A percentile compares a stretch with the other conserved stretches of the same genome.
Conservation (phyloP, 2,888 invertebrate species). For the Danaus chrysippus region DNA sequence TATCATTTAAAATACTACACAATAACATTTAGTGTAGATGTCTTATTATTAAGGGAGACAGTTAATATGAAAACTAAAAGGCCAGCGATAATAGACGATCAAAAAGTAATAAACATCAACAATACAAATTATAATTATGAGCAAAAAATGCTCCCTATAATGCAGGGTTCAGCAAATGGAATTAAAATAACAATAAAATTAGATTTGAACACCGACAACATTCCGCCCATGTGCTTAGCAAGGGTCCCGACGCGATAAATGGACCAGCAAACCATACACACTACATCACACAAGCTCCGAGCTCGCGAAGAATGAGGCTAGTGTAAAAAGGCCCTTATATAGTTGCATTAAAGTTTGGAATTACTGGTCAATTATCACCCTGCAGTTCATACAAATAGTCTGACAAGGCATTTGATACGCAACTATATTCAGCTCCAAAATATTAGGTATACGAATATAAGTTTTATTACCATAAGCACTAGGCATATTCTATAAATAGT, state of each 20-base stretch:
- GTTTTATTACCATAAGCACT: neutral
- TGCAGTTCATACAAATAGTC: constrained; percentile 2
- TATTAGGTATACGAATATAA: constrained; percentile 13
- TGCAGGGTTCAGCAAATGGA: constrained; percentile 47
- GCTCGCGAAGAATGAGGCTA: constrained; percentile 21
- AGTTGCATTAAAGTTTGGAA: constrained; percentile 16
- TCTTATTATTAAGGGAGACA: neutral
- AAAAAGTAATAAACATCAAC: constrained; percentile 44
- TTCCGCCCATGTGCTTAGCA: constrained; percentile 58
- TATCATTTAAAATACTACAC: too few species aligned
- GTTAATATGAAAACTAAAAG: constrained; percentile 6
- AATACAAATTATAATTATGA: constrained; percentile 50
- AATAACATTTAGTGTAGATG: neutral
- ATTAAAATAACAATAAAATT: constrained; percentile 65
- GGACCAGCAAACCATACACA: constrained; percentile 52
- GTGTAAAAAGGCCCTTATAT: constrained; percentile 7
- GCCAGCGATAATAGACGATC: constrained; percentile 36
- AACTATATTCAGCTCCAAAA: too few species aligned
- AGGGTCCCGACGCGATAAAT: constrained; percentile 49
- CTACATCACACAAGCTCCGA: constrained; percentile 17
- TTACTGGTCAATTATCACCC: neutral
- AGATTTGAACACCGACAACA: constrained; percentile 53
- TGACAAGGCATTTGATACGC: constrained; percentile 12
- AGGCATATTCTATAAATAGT: constrained; percentile 31
- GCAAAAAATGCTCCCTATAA: constrained; percentile 43